A percentile compares a stretch with the other conserved stretches of the same genome.
These are phyloP conservation scores for Opisthograptis luteolata DNA, from an alignment of 2,888 invertebrate species.

Conservation along the genomic window DNA sequence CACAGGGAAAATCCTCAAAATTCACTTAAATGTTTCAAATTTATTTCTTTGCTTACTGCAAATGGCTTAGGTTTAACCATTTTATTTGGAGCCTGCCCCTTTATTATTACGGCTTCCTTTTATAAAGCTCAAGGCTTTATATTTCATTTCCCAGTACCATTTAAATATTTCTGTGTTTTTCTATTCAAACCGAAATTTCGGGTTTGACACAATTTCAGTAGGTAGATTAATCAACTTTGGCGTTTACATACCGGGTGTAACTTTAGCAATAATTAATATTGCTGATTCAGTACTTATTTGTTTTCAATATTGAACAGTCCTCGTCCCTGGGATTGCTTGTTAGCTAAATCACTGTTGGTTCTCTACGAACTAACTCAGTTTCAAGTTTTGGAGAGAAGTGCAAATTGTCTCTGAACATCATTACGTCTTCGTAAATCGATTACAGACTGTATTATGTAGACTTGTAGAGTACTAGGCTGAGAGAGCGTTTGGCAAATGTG, in stretches of 20 bases:
- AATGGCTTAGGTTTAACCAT: too few relatives aligned
- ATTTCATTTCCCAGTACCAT: too few relatives aligned
- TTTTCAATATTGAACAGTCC: slow-evolving; percentile 11
- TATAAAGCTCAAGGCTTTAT: too few relatives aligned
- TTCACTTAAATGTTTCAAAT: too few relatives aligned
- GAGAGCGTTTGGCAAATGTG: too few relatives aligned
- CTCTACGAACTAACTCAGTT: slow-evolving; percentile 33
- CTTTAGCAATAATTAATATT: neutral
- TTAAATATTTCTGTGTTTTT: too few relatives aligned
- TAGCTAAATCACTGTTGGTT: slow-evolving; percentile 37
- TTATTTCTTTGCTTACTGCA: too few relatives aligned
- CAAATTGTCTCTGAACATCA: slow-evolving; percentile 48
- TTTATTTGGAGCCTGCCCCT: too few relatives aligned
- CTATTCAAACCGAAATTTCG: too few relatives aligned
- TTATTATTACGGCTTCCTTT: too few relatives aligned
- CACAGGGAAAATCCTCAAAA: too few relatives aligned
- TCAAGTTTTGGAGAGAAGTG: slow-evolving; percentile 44
- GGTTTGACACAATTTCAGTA: too few relatives aligned
- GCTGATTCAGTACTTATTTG: slow-evolving; percentile 4
- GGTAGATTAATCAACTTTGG: neutral
- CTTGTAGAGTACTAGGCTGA: neutral
- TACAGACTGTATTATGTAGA: neutral
- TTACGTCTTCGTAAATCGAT: slow-evolving; percentile 37
- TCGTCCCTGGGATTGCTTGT: slow-evolving; percentile 6
- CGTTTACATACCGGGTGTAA: neutral